Conservation (phyloP, 2,888 invertebrate species). For the Latheticus oryzae region DNA sequence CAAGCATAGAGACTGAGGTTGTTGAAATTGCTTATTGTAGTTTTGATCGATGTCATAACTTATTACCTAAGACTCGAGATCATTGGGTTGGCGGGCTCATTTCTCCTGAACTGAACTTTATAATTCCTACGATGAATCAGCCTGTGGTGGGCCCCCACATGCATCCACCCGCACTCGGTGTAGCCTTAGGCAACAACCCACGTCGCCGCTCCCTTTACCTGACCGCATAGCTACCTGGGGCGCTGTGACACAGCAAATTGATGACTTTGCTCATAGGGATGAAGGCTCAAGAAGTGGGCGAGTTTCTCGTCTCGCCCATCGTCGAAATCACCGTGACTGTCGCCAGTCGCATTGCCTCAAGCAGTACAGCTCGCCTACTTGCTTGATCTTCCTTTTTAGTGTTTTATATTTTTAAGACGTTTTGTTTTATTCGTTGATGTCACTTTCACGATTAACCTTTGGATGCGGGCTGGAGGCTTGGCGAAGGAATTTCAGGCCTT, state of each 20-base stretch:
- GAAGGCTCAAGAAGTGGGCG: constrained; percentile 20
- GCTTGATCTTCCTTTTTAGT: constrained; percentile 32
- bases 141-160: constrained; percentile 49
- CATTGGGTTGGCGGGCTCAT: too few species aligned
- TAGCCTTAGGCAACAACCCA: constrained; percentile 50
- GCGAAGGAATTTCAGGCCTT: constrained; percentile 22
- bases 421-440: constrained; percentile 36
- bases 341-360: constrained; percentile 40
- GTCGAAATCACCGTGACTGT: constrained; percentile 29
- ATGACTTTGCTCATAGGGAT: constrained; percentile 29
- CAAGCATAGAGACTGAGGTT: too few species aligned
- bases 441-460: constrained; percentile 42
- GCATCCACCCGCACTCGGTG: constrained; percentile 55
- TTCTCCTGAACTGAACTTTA: constrained; percentile 13
- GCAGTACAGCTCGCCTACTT: constrained; percentile 51
- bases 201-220: constrained; percentile 51
- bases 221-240: constrained; percentile 42
- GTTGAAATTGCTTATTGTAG: too few species aligned
- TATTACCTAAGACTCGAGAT: too few species aligned
- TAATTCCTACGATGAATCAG: constrained; percentile 35
- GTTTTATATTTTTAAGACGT: constrained; percentile 41
- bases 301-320: constrained; percentile 8
- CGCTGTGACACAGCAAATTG: constrained; percentile 31
- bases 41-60: too few species aligned
- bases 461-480: constrained; percentile 6